Evolutionary conservation across 2,888 invertebrate species (phyloP).

Genomic region (Parnassius apollo): DNA sequence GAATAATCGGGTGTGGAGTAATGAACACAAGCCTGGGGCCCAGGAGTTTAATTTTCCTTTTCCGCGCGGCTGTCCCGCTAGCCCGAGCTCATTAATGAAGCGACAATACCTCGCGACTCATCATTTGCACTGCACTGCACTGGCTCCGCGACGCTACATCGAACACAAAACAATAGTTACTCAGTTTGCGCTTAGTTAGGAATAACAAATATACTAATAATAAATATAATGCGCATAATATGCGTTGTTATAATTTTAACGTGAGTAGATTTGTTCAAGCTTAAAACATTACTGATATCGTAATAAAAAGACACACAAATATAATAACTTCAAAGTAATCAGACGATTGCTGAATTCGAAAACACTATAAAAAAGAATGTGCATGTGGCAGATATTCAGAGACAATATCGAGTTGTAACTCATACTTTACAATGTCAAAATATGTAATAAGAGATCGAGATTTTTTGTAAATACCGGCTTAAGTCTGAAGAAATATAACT

Average conservation of each 20-base stretch:
- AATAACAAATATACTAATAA: conserved; percentile 12
- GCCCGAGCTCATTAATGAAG: conserved; percentile 68
- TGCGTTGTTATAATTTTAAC: conserved; percentile 16
- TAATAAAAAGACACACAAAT: too few relatives aligned
- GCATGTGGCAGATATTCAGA: too few relatives aligned
- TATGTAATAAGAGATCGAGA: too few relatives aligned
- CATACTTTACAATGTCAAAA: too few relatives aligned
- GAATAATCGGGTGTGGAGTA: conserved; percentile 72
- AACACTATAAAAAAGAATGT: too few relatives aligned
- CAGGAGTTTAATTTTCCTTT: conserved; percentile 81
- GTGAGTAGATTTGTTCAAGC: background rate
- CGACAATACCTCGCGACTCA: conserved; percentile 75
- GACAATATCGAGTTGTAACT: too few relatives aligned
- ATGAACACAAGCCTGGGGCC: conserved; percentile 73
- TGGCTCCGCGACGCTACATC: conserved; percentile 29
- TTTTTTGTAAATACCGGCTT: too few relatives aligned
- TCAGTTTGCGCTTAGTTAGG: conserved; percentile 29
- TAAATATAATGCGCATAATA: conserved; percentile 15
- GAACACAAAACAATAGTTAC: conserved; percentile 38
- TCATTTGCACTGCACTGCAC: conserved; percentile 52
- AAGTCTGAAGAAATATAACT: too few relatives aligned
- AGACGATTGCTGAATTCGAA: too few relatives aligned
- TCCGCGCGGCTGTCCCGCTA: conserved; percentile 69
- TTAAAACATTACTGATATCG: too few relatives aligned
- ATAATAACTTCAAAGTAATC: too few relatives aligned